Percentiles rank a stretch among this genome's conserved stretches.
These are phyloP conservation scores for Gnatocerus cornutus DNA, from an alignment of 2,888 invertebrate genomes.

Conservation along the genomic window DNA sequence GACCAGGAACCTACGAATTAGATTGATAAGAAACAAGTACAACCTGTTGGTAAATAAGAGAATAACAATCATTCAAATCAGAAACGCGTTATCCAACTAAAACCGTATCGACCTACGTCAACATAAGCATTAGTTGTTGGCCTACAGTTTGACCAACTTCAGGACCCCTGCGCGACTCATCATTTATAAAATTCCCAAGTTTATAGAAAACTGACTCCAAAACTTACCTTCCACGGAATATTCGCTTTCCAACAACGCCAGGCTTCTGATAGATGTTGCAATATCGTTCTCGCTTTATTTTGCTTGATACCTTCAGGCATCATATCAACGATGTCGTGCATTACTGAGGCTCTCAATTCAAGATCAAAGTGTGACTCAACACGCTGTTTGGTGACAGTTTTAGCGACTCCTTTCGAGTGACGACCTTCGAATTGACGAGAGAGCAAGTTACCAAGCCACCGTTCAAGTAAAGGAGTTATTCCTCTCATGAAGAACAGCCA, in stretches of 20 bases:
- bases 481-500: conserved; percentile 99
- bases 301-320: conserved; percentile 99
- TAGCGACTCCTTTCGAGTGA: conserved; percentile 99
- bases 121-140: conserved; percentile 47
- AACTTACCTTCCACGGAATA: conserved; percentile 96
- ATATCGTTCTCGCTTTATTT: conserved; percentile 98
- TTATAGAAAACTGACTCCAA: background rate
- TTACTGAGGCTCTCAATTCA: conserved; percentile 96
- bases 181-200: conserved; percentile 47
- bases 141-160: conserved; percentile 55
- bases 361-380: conserved; percentile 99
- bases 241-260: conserved; percentile 99
- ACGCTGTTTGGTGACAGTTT: conserved; percentile 99
- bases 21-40: background rate
- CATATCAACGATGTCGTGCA: conserved; percentile 99
- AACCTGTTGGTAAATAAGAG: too few relatives aligned
- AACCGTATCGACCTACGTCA: conserved; percentile 39
- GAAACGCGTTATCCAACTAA: conserved; percentile 48
- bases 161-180: conserved; percentile 63
- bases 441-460: conserved; percentile 99
- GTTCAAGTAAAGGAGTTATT: conserved; percentile 96
- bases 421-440: conserved; percentile 99
- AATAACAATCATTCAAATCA: too few relatives aligned
- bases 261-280: conserved; percentile 99
- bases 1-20: conserved; percentile 85